These are phyloP conservation scores for Pseudoips prasinana DNA, from an alignment of 2,888 invertebrate species.

Conservation along the genomic window DNA sequence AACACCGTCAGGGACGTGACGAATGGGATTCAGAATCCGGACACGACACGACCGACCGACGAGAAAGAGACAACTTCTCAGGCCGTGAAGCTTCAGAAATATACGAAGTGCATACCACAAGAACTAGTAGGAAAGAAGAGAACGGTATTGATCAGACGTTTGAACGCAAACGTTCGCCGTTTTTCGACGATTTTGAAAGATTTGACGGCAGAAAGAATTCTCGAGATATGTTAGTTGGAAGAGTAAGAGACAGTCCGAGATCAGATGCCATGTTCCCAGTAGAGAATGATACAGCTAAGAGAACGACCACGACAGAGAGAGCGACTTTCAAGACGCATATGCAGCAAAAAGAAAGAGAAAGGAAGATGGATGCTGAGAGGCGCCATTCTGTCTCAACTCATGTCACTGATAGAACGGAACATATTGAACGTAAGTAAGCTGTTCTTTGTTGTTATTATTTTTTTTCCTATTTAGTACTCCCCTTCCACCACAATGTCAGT, in stretches of 20 bases:
- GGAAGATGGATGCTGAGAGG: slow-evolving; percentile 85
- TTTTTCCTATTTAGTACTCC: too few relatives aligned
- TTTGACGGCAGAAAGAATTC: slow-evolving; percentile 76
- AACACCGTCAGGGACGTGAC: slow-evolving; percentile 60
- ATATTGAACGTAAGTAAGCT: slow-evolving; percentile 74
- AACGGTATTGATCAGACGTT: slow-evolving; percentile 59
- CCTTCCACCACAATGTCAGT: too few relatives aligned
- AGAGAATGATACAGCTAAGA: slow-evolving; percentile 58
- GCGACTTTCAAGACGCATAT: slow-evolving; percentile 89
- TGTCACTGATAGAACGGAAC: slow-evolving; percentile 85
- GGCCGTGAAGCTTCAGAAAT: slow-evolving; percentile 74
- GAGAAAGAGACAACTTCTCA: slow-evolving; percentile 62
- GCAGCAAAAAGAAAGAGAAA: slow-evolving; percentile 84
- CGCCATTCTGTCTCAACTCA: slow-evolving; percentile 89
- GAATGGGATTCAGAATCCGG: slow-evolving; percentile 78
- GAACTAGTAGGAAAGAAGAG: slow-evolving; percentile 62
- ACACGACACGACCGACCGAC: slow-evolving; percentile 52
- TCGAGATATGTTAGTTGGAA: slow-evolving; percentile 73
- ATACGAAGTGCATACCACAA: slow-evolving; percentile 68
- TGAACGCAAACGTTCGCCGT: slow-evolving; percentile 66
- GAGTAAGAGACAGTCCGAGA: slow-evolving; percentile 69
- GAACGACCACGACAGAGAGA: slow-evolving; percentile 59
- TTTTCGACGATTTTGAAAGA: slow-evolving; percentile 70
- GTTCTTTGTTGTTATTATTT: too few relatives aligned
- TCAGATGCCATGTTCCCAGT: slow-evolving; percentile 63